Evolutionary conservation across 2,113 vertebrate genomes (phyloP), one percentile per base, ranked within the genome.

Genomic region (Epinephelus cyanopodus): DNA sequence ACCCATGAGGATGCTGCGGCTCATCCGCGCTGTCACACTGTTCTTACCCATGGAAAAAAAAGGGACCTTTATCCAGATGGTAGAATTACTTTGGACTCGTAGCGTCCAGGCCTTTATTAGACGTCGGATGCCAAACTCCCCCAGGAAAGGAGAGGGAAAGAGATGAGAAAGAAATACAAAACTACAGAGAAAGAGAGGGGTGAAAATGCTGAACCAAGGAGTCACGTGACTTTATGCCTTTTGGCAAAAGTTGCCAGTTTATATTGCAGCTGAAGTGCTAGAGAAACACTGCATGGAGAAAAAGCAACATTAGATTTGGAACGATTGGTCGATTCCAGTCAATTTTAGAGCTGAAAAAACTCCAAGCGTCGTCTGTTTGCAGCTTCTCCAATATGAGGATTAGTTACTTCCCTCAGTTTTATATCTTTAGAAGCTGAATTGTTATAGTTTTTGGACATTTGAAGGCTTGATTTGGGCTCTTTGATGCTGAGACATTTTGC

Each of bases 11-110:
- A 82, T 66, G 81, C 74, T 62, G 33, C 7, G 18, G 67, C 82
- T 85, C 42, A 17, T 60, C 39, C 27, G 12, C 60, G 50, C 83
- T 60, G 64, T 87, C 84, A 74, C 65, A 75, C 87, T 70, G 65
- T 67, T 87, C 88, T 82, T 77, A 81, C 76, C 72, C 54, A 70
- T 64, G 57, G 80, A 37, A 88, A 83, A 93, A 80, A 67, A 78
- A 3, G 39, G 90, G 83, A 88, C 87, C 87, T 72, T 72, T 57
- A 74, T 83, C 89, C 90, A 91, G 84, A 92, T 91, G 91, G 86
- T 71, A 52, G 61, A 85, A 86, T 90, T 84, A 82, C 73, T 91
- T 87, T 74, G 66, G 81, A 87, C 74, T 85, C 67, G 3, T 78
- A 39, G 74, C 53, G 64, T 88, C 85, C 54, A 60, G 70, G 64